Evolutionary conservation across 2,888 invertebrate species (phyloP), one percentile per base, ranked within the genome.

Genomic region (Resseliella maxima): DNA sequence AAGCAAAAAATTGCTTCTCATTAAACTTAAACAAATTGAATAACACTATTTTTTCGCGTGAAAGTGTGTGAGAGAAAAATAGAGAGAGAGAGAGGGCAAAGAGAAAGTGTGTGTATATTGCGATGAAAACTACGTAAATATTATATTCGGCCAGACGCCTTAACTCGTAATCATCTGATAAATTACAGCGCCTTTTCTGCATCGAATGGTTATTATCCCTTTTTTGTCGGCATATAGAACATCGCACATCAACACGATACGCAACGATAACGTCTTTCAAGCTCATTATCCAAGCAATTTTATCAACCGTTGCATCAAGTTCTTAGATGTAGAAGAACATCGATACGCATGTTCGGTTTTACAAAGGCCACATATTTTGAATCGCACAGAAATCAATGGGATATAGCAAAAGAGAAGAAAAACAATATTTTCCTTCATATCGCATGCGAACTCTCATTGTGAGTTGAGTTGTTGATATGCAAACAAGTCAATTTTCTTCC

Each of bases 211-310:
- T 72, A 72, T 72, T 72, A 72, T 72, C 72, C 46, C 31, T 72
- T 72, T n/a, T n/a, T 72, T 31, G 72, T 72, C 72, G 72, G 72
- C 72, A 72, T 3, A 8, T 1, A 50, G 18, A 2, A 50, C 46
- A 50, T 6, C 72, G 31, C 72, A 18, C 72, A 31, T 72, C 72
- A 72, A 15, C 12, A 35, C 72, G 31, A 72, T 72, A 31, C 35
- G 35, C 35, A 72, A 15, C 72, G 72, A 72, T 72, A 72, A 72
- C 72, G 72, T 72, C 72, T 72, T 72, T 72, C 72, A 72, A 31
- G 72, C 72, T 72, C 72, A 72, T 72, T 72, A 72, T 72, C 72
- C 72, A 72, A n/a, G 72, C 72, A 31, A 72, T 72, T 72, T 72
- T 72, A 72, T 72, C 72, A 72, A 72, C 72, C 31, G 31, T 10